Evolutionary conservation across 2,888 invertebrate genomes (phyloP).

Genomic region (Stictocephala bisonia): DNA sequence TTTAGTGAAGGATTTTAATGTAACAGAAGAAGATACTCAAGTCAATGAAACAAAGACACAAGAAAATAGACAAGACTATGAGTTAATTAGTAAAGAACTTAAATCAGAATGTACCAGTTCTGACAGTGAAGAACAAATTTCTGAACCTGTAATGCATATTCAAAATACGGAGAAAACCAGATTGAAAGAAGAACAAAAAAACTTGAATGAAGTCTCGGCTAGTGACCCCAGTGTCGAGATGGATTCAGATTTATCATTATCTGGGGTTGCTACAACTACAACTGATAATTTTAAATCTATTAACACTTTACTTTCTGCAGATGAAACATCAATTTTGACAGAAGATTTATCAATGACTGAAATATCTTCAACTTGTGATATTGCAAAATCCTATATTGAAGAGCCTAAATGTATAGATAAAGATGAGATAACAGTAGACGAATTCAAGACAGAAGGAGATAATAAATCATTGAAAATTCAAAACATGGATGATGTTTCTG

Average conservation of each 20-base stretch:
- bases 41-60: background rate
- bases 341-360: constrained; percentile 12
- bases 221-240: constrained; percentile 25
- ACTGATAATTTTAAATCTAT: background rate
- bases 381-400: background rate
- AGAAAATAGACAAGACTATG: background rate
- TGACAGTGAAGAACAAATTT: constrained; percentile 13
- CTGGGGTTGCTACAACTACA: constrained; percentile 26
- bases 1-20: too few relatives aligned
- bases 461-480: too few relatives aligned
- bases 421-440: too few relatives aligned
- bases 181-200: constrained; percentile 24
- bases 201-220: constrained; percentile 30
- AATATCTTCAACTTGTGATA: constrained; percentile 33
- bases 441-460: too few relatives aligned
- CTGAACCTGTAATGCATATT: background rate
- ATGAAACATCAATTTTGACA: background rate
- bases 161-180: constrained; percentile 12
- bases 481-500: too few relatives aligned
- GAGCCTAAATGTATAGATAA: background rate
- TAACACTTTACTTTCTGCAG: background rate
- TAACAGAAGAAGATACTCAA: too few relatives aligned
- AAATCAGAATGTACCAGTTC: constrained; percentile 31
- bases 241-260: constrained; percentile 6
- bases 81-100: background rate